A percentile compares a stretch with the other conserved stretches of the same genome.
Conservation (phyloP, 2,797 vertebrate genomes). For the Loris lydekkerianus region DNA sequence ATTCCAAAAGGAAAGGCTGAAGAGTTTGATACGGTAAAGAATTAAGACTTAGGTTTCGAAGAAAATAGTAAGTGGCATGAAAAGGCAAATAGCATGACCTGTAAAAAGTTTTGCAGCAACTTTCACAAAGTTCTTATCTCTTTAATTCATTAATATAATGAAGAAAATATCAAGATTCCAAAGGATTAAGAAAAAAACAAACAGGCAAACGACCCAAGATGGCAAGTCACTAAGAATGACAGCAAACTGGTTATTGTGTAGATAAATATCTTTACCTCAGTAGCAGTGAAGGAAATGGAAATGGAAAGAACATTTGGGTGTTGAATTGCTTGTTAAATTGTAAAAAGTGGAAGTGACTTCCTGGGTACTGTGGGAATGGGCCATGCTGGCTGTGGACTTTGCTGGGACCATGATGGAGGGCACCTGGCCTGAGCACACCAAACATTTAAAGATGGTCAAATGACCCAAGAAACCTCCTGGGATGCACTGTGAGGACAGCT, state of each 20-base stretch:
- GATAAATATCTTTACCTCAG: background rate
- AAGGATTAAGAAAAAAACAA: background rate
- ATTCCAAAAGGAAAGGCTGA: slow-evolving; percentile 45
- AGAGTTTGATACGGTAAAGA: background rate
- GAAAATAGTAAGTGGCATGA: background rate
- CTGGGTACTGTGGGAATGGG: background rate
- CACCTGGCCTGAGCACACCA: background rate
- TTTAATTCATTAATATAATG: background rate
- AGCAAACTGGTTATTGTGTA: no score
- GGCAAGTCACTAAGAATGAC: background rate
- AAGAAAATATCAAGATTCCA: background rate
- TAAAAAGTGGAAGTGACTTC: background rate
- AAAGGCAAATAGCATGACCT: background rate
- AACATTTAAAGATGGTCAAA: background rate
- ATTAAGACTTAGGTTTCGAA: slow-evolving; percentile 9
- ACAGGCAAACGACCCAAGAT: background rate
- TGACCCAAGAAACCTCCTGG: background rate
- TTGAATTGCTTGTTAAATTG: background rate
- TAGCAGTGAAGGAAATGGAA: background rate
- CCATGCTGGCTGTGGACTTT: rapidly evolving
- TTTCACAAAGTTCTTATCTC: background rate
- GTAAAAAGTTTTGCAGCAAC: background rate
- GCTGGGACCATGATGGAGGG: background rate
- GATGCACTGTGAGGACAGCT: background rate
- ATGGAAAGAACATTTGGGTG: background rate